A percentile compares a stretch with the other conserved stretches of the same genome.
Conservation (phyloP, 2,888 invertebrate genomes). For the Acrobasis suavella region DNA sequence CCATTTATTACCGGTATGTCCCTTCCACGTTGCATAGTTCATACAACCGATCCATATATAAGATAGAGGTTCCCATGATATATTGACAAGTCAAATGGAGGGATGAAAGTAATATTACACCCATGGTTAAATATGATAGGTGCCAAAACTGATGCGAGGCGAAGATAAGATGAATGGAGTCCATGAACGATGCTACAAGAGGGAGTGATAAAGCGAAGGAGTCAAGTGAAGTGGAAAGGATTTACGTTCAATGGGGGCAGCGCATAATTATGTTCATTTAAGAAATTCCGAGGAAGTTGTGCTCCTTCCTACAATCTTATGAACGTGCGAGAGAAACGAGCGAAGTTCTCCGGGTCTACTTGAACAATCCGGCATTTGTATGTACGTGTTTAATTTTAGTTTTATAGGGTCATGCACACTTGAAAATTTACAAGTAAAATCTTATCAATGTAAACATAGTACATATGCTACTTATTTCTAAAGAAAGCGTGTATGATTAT, state of each 20-base stretch:
- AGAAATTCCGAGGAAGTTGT: neutral
- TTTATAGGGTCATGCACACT: too few relatives aligned
- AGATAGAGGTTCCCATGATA: neutral
- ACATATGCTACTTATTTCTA: too few relatives aligned
- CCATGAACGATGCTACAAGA: neutral
- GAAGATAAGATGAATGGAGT: conserved; percentile 10
- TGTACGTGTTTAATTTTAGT: too few relatives aligned
- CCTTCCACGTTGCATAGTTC: neutral
- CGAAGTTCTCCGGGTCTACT: too few relatives aligned
- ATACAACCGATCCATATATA: neutral
- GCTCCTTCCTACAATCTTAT: too few relatives aligned
- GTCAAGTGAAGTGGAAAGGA: conserved; percentile 10
- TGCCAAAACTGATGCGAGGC: conserved; percentile 5
- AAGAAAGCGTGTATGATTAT: too few relatives aligned
- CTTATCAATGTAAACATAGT: too few relatives aligned
- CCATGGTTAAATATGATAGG: conserved; percentile 9
- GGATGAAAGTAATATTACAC: conserved; percentile 15
- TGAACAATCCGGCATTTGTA: too few relatives aligned
- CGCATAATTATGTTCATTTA: conserved; percentile 3
- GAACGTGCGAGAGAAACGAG: too few relatives aligned
- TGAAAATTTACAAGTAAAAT: too few relatives aligned
- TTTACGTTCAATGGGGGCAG: neutral
- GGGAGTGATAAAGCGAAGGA: conserved; percentile 6
- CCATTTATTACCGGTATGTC: too few relatives aligned
- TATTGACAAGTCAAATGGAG: conserved; percentile 11